These are phyloP conservation scores for Rugalucina vietnamica DNA, from an alignment of 2,888 invertebrate genomes.

Conservation along the genomic window DNA sequence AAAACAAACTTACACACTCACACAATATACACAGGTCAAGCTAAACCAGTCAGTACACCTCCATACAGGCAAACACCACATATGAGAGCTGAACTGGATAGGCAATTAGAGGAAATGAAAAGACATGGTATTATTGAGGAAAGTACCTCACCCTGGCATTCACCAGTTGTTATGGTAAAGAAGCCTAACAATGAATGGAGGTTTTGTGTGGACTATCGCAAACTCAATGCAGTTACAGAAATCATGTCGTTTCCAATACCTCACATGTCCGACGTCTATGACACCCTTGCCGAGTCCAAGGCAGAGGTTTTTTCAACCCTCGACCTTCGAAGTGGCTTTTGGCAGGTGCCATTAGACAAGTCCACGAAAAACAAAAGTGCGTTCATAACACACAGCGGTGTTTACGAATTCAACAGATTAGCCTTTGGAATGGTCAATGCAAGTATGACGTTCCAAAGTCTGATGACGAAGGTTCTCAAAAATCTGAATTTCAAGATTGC, in stretches of 20 bases:
- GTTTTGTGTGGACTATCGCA: conserved; percentile 30
- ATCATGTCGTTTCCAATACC: conserved; percentile 34
- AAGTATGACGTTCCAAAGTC: conserved; percentile 27
- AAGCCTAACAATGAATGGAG: too few species aligned
- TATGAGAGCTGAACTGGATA: conserved; percentile 22
- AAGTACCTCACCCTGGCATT: conserved; percentile 20
- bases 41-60: conserved; percentile 14
- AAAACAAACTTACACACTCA: conserved; percentile 21
- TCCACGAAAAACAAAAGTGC: conserved; percentile 43
- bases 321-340: conserved; percentile 44
- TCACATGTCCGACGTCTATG: conserved; percentile 29
- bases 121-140: conserved; percentile 19
- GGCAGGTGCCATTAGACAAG: conserved; percentile 33
- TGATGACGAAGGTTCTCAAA: conserved; percentile 39
- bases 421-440: conserved; percentile 52
- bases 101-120: conserved; percentile 23
- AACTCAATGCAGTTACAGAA: conserved; percentile 32
- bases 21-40: conserved; percentile 33
- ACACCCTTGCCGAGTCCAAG: conserved; percentile 35
- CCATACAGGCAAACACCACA: conserved; percentile 31
- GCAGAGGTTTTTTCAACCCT: conserved; percentile 24
- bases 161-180: conserved; percentile 26
- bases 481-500: conserved; percentile 41
- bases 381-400: conserved; percentile 36
- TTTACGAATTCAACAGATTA: conserved; percentile 37